phyloP scores from a whole-genome alignment of 2,888 invertebrate species.

The Sympetrum striolatum region DNA sequence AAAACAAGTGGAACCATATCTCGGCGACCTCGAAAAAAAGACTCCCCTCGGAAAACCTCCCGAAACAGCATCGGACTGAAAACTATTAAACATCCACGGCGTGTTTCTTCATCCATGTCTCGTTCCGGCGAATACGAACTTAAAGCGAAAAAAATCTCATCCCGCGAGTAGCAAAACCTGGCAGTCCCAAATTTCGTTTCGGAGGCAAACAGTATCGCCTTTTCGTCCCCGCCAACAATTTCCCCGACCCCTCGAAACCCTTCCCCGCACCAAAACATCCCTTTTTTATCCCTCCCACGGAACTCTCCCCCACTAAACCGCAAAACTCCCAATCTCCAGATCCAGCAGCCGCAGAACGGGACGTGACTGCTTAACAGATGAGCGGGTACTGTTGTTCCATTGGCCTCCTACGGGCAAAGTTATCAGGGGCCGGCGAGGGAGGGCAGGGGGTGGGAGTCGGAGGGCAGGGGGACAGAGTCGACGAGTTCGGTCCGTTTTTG shows the following conservation, averaged over 20 bases:
- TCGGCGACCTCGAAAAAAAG: too few relatives aligned
- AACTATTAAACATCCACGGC: not conserved
- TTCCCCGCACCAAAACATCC: not conserved
- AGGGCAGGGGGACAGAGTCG: not conserved
- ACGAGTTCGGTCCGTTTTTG: not conserved
- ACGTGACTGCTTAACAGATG: constrained; percentile 37
- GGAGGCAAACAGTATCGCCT: not conserved
- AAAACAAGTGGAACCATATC: too few relatives aligned
- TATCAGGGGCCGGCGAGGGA: not conserved
- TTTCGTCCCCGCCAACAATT: not conserved
- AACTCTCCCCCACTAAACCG: not conserved
- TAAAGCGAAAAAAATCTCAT: not conserved
- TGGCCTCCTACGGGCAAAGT: not conserved
- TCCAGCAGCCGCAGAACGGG: not conserved
- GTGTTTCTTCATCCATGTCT: not conserved
- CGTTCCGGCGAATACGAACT: not conserved
- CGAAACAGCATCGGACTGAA: not conserved
- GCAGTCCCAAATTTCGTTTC: not conserved
- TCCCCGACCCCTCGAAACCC: not conserved
- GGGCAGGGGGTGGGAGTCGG: too few relatives aligned
- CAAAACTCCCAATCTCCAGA: not conserved
- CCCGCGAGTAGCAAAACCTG: not conserved
- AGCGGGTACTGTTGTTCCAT: not conserved
- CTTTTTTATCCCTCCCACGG: not conserved
- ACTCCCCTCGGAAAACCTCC: not conserved